Evolutionary conservation across 2,888 invertebrate genomes (phyloP).

Genomic region (Aporophyla lueneburgensis): DNA sequence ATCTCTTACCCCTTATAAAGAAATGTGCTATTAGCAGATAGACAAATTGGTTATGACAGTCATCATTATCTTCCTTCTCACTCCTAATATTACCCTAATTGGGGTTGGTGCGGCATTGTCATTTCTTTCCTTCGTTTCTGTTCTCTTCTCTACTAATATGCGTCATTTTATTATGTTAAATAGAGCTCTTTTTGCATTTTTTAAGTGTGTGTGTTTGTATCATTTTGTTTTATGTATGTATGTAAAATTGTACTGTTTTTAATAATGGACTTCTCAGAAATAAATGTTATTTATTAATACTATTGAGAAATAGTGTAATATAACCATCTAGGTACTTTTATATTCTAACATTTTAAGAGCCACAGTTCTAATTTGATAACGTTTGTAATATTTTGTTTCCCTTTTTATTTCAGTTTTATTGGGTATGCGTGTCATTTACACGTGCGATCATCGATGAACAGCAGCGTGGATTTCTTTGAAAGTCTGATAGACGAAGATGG

Average conservation of each 20-base stretch:
- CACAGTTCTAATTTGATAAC: no score
- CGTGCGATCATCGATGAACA: slow-evolving; percentile 87
- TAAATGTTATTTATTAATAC: no score
- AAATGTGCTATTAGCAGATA: not conserved
- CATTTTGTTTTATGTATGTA: no score
- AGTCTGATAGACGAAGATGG: slow-evolving; percentile 92
- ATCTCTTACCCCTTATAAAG: not conserved
- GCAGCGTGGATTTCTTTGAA: slow-evolving; percentile 92
- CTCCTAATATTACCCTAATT: not conserved
- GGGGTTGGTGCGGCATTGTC: not conserved
- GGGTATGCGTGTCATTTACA: slow-evolving; percentile 88
- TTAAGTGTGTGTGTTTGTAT: no score
- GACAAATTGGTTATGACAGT: not conserved
- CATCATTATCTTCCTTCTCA: not conserved
- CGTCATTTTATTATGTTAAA: no score
- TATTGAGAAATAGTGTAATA: no score
- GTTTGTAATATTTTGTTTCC: slow-evolving; percentile 7
- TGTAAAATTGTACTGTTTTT: no score
- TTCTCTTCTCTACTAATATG: not conserved
- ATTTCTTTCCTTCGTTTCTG: not conserved
- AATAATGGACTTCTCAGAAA: no score
- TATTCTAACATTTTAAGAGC: not conserved
- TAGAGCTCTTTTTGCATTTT: no score
- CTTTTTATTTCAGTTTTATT: slow-evolving; percentile 79
- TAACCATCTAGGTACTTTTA: not conserved